Percentiles rank a stretch among this genome's conserved stretches.
Evolutionary conservation across 1,140 invertebrate genomes (phyloP).

Genomic region (Drosophila leontia): DNA sequence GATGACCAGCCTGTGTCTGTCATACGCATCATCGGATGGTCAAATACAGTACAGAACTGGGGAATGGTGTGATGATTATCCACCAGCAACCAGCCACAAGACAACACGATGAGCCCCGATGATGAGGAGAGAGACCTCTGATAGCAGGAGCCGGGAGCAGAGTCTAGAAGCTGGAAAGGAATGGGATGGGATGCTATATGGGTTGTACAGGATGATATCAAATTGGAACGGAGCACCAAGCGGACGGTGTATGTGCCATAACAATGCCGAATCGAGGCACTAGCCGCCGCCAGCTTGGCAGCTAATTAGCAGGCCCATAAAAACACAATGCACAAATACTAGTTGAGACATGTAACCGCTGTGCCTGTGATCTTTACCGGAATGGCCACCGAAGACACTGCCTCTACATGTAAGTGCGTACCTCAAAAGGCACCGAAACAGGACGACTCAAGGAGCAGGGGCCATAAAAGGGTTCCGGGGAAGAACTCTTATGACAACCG

Average conservation of each 20-base stretch:
- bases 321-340: conserved; percentile 57
- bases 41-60: conserved; percentile 16
- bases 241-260: neutral
- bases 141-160: neutral
- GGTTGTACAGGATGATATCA: neutral
- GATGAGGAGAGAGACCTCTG: neutral
- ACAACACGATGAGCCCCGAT: conserved; percentile 30
- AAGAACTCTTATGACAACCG: neutral
- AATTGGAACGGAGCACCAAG: conserved; percentile 1
- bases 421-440: conserved; percentile 17
- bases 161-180: no score
- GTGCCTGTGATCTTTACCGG: conserved; percentile 59
- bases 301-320: conserved; percentile 71
- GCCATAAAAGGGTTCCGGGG: conserved; percentile 17
- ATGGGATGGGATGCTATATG: neutral
- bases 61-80: conserved; percentile 36
- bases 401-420: neutral
- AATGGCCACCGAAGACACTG: conserved; percentile 1
- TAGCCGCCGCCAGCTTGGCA: conserved; percentile 3
- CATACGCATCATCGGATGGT: conserved; percentile 45
- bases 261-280: conserved; percentile 6
- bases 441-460: neutral
- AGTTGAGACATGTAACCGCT: conserved; percentile 18
- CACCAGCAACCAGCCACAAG: conserved; percentile 24
- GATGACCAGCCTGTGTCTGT: conserved; percentile 31